Evolutionary conservation across 2,113 vertebrate species (phyloP).

Genomic region (Bubo bubo): DNA sequence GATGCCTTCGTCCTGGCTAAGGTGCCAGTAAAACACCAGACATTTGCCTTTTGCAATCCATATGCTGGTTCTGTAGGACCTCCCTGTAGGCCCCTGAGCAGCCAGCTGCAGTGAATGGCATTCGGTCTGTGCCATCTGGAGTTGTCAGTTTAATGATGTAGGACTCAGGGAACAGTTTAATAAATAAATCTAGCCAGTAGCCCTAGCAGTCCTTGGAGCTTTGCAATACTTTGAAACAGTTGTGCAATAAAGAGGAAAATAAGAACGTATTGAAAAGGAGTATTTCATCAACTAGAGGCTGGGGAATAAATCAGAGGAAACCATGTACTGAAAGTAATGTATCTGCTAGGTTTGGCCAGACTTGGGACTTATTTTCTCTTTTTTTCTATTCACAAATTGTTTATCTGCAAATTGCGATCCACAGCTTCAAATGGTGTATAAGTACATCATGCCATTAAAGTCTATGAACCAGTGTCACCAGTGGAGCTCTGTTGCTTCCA

Average conservation of each 20-base stretch:
- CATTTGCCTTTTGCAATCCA: not conserved
- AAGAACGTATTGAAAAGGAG: not conserved
- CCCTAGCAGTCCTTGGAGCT: not conserved
- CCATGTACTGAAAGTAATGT: not conserved
- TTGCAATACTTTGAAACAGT: not conserved
- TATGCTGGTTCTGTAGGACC: not conserved
- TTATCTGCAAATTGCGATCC: not conserved
- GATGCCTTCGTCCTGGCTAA: fast-evolving
- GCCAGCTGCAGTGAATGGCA: not conserved
- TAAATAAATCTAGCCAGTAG: not conserved
- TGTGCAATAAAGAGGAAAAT: not conserved
- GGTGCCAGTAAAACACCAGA: not conserved
- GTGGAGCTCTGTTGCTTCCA: not conserved
- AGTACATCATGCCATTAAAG: not conserved
- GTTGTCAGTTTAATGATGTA: not conserved
- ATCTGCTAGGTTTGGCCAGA: not conserved
- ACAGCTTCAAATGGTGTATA: not conserved
- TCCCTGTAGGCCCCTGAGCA: not conserved
- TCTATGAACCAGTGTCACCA: not conserved
- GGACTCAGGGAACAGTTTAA: not conserved
- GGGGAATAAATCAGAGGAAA: not conserved
- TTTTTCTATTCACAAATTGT: not conserved
- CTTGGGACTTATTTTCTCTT: not conserved
- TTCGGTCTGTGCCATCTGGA: not conserved
- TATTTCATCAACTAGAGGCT: not conserved